Base-by-base conservation (phyloP, 2,888 invertebrate species). In the Hedychridium roseum region DNA sequence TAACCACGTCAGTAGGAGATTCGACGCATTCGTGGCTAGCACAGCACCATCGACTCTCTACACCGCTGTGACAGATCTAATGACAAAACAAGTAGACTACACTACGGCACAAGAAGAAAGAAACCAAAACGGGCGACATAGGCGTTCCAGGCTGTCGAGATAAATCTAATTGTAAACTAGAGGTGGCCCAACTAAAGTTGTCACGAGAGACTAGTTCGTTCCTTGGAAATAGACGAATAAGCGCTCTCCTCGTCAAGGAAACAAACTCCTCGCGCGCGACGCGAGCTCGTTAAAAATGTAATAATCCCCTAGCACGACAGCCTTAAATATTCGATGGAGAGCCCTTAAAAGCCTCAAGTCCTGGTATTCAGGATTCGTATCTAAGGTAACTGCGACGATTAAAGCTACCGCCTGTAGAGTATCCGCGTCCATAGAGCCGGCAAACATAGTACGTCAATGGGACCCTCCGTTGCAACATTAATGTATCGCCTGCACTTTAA, bases 281-380 rank as follows among this genome's bases (percentile, higher is more conserved):
- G n/a, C 16, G 14, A 38, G 38, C 23, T 36, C 43, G 39, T 67
- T 59, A 62, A 66, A 68, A 59, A 66, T 64, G 57, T 45, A 66
- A 58, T 63, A 58, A 59, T 56, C 56, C 39, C 36, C 18, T n/a
- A 12, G 32, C 42, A 42, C 47, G 40, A 31, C 30, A 42, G 35
- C 37, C 26, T 54, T 63, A 54, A 63, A 65, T 68, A 52, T 65
- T 65, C 55, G 32, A 63, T 15, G 41, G 43, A 16, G 50, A 57
- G 49, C 58, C 54, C 64, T 57, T 50, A 62, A 55, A 50, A 50
- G 53, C 37, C 31, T 35, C 16, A 46, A 32, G 31, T n/a, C 36
- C 39, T 34, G 23, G 31, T 39, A 32, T n/a, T 17, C 11, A n/a
- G n/a, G n/a, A n/a, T n/a, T 21, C 12, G 37, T 18, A 36, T 34